Conservation (phyloP, 2,113 vertebrate species). For the Mormyrus iriodes region DNA sequence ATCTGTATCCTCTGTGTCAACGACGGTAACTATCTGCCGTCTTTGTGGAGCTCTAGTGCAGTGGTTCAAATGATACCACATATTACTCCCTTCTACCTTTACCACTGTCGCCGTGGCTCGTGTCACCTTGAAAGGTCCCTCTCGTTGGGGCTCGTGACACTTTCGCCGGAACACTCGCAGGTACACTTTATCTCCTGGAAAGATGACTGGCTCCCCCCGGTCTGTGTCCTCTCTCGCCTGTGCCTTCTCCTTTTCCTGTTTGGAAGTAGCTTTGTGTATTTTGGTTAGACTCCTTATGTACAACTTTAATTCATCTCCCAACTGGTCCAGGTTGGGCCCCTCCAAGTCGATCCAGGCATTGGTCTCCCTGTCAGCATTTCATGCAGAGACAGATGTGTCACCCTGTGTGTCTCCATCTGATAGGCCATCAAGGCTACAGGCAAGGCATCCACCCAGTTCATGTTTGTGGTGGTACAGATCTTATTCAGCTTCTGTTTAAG, state of each 20-base stretch:
- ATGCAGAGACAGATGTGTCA: not conserved
- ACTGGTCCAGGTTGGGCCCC: not conserved
- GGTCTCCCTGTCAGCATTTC: not conserved
- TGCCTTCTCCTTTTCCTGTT: not conserved
- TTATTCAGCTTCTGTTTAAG: not conserved
- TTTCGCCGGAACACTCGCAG: too few relatives aligned
- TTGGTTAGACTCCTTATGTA: not conserved
- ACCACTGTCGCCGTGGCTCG: too few relatives aligned
- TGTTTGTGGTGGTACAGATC: not conserved
- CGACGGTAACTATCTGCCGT: too few relatives aligned
- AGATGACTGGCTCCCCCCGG: too few relatives aligned
- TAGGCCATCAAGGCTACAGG: not conserved
- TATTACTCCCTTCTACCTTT: too few relatives aligned
- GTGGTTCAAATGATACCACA: too few relatives aligned
- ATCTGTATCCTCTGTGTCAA: too few relatives aligned
- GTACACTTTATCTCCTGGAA: too few relatives aligned
- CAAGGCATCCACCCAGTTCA: conserved; percentile 7
- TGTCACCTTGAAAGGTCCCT: too few relatives aligned
- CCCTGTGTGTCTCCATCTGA: not conserved
- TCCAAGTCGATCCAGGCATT: not conserved
- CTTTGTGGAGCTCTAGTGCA: too few relatives aligned
- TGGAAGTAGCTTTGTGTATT: not conserved
- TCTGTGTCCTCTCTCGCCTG: too few relatives aligned
- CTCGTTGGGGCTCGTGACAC: too few relatives aligned
- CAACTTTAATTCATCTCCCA: not conserved